These are phyloP conservation scores for Megastigmus dorsalis DNA, from an alignment of 2,888 invertebrate species.

Conservation along the genomic window DNA sequence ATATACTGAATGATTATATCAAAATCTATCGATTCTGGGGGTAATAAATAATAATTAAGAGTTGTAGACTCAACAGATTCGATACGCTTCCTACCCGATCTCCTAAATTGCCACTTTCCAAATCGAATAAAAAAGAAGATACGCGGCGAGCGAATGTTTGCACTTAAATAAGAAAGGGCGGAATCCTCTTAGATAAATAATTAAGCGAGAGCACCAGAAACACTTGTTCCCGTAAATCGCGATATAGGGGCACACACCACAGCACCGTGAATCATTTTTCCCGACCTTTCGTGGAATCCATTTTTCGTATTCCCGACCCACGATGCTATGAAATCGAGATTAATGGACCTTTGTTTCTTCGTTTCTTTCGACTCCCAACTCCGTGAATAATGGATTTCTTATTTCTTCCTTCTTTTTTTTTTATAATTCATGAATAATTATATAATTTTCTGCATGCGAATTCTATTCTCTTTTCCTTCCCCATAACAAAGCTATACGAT, in stretches of 20 bases:
- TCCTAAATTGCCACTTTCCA: conserved; percentile 10
- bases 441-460: background rate
- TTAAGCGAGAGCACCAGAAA: conserved; percentile 37
- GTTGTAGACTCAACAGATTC: conserved; percentile 15
- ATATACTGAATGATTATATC: no score
- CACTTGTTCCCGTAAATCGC: conserved; percentile 37
- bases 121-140: background rate
- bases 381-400: conserved; percentile 30
- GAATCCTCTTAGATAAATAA: conserved; percentile 45
- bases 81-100: background rate
- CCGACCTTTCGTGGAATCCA: conserved; percentile 46
- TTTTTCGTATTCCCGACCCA: conserved; percentile 32
- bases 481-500: no score
- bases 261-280: conserved; percentile 47
- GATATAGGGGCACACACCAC: no score
- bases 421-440: conserved; percentile 29
- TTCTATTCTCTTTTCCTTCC: background rate
- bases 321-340: conserved; percentile 40
- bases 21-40: no score
- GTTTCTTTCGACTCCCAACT: background rate
- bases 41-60: conserved; percentile 29
- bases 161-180: conserved; percentile 26
- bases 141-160: conserved; percentile 28
- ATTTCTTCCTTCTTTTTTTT: no score
- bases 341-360: conserved; percentile 50